A percentile compares a stretch with the other conserved stretches of the same genome.
phyloP scores from a whole-genome alignment of 2,888 invertebrate genomes.

The Scrobipalpa costella region DNA sequence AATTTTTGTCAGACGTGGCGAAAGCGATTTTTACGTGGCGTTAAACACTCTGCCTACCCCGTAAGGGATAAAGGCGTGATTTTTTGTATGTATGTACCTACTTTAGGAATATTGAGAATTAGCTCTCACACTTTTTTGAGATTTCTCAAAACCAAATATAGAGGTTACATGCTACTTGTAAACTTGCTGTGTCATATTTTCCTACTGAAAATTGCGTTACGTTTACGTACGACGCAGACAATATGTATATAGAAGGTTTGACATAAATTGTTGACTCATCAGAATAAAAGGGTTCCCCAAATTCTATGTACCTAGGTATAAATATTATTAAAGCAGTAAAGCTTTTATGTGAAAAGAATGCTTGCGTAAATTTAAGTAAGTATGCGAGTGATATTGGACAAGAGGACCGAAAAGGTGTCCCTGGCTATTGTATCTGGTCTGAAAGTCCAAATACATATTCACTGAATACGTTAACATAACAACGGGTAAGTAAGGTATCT shows the following conservation, averaged over 20 bases:
- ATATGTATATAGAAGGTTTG: background rate
- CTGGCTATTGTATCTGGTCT: conserved; percentile 12
- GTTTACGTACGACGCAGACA: background rate
- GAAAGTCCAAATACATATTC: conserved; percentile 28
- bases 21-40: too few species aligned
- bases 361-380: conserved; percentile 1
- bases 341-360: background rate
- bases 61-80: too few species aligned
- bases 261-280: background rate
- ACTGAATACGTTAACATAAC: conserved; percentile 30
- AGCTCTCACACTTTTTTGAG: too few species aligned
- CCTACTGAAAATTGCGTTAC: too few species aligned
- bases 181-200: too few species aligned
- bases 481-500: conserved; percentile 36
- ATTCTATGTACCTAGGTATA: background rate
- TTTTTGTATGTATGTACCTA: too few species aligned
- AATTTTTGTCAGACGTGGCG: too few species aligned
- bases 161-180: too few species aligned
- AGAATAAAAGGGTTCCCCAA: background rate
- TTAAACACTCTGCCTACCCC: too few species aligned
- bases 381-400: background rate
- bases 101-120: too few species aligned
- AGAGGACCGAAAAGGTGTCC: conserved; percentile 16
- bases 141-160: too few species aligned
- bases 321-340: background rate